Percentiles rank a stretch among this genome's conserved stretches.
Evolutionary conservation across 2,888 invertebrate genomes (phyloP).

Genomic region (Pseudococcus viburni): DNA sequence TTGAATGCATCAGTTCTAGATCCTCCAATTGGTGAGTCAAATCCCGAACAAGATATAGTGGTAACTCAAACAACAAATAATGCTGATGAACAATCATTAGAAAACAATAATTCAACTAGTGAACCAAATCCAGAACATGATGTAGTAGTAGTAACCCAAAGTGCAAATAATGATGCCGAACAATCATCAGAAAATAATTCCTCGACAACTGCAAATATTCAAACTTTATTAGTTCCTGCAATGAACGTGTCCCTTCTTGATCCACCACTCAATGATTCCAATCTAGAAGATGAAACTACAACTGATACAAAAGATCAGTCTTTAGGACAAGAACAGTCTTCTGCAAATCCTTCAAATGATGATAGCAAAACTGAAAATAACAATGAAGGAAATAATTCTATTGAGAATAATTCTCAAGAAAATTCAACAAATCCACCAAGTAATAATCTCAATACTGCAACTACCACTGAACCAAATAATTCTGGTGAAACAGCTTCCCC

Average conservation of each 20-base stretch:
- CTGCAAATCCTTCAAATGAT: background rate
- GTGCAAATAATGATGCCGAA: background rate
- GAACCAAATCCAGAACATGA: conserved; percentile 8
- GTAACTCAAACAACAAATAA: background rate
- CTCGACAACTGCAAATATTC: background rate
- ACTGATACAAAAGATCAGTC: background rate
- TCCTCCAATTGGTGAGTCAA: background rate
- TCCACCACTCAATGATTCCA: background rate
- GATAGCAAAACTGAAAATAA: background rate
- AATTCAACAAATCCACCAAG: too few relatives aligned
- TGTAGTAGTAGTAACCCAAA: too few relatives aligned
- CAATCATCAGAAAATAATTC: background rate
- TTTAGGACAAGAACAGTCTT: background rate
- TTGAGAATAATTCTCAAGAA: background rate
- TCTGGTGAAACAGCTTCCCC: too few relatives aligned
- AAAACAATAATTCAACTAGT: background rate
- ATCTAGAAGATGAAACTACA: background rate
- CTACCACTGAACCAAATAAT: too few relatives aligned
- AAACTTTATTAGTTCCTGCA: background rate
- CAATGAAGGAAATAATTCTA: too few relatives aligned
- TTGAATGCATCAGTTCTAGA: background rate
- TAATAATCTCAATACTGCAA: too few relatives aligned
- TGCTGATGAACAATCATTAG: background rate
- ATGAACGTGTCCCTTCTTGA: background rate
- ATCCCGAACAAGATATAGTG: background rate